Evolutionary conservation across 2,888 invertebrate genomes (phyloP), one percentile per base, ranked within the genome.

Genomic region (Melipona bicolor): DNA sequence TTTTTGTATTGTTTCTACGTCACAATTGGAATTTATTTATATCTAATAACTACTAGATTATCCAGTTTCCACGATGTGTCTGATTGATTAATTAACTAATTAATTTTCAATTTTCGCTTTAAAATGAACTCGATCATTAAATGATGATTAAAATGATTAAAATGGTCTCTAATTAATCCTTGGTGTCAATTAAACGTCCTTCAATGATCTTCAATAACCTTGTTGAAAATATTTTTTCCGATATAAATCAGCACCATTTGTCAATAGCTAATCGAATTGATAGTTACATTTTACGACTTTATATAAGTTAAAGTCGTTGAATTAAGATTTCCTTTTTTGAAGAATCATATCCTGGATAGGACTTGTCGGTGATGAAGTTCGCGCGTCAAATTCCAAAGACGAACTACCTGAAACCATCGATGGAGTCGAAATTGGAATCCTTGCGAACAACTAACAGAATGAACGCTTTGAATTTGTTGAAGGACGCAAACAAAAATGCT

Each of bases 321-420:
- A 50, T 82, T 36, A 81, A 82, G 71, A 11, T 82, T 68, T 75
- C 59, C 59, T 54, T 49, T 64, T 79, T 65, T 83, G 56, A 81
- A 81, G 81, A 74, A 27, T 75, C 77, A 32, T 86, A 52, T 77
- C 64, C 65, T 56, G 83, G 83, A 67, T 78, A 88, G 88, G 77
- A 88, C 36, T 24, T 77, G 52, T 59, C 65, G 36, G 21, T 6
- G 61, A 49, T 19, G 67, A 82, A 56, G 52, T 74, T 78, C 32
- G 56, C 75, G 0, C 68, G 77, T 9, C 27, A 79, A 36, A 62
- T 89, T 17, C 89, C 89, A 19, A 76, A 64, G 68, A 74, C 89
- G 36, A n/a, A n/a, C n/a, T n/a, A n/a, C n/a, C n/a, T n/a, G n/a
- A 61, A 73, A 36, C 87, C 88, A 13, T 65, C 52, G 17, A 84